Base-by-base conservation (phyloP, 2,888 invertebrate genomes). In the Eristalis arbustorum region DNA sequence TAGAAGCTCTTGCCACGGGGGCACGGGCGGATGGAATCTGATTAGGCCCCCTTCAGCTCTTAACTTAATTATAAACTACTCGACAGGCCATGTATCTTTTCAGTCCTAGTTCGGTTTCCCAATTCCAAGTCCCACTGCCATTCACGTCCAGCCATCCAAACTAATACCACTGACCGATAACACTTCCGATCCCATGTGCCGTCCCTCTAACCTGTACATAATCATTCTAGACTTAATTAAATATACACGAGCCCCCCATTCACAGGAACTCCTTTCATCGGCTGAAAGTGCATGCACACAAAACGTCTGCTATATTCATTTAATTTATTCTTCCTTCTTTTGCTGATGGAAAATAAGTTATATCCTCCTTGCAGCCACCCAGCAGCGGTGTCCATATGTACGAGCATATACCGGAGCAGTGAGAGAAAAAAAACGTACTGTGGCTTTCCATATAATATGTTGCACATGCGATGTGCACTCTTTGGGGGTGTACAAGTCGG, bases 151-250 rank as follows among this genome's bases (percentile, higher is more conserved):
- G 8, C 59, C 64, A 37, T 23, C 22, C n/a, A 22, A 25, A 64
- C 59, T 42, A 49, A 34, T 31, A 67, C 8, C 14, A 61, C 42
- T 62, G 76, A 62, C 68, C 68, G 49, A 68, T 42, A 59, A 57
- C 40, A 66, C 57, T 8, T 61, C 42, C 28, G 8, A 62, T 62
- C 25, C 42, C 37, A 75, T 42, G 66, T 66, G 31, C 31, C n/a
- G n/a, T n/a, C 8, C 25, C 63, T 64, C 57, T 42, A n/a, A 49
- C 18, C 18, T n/a, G 34, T 49, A 69, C 62, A 28, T 69, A 68
- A 76, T 56, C 61, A 23, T 62, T 62, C 68, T 69, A 69, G 34
- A 13, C 56, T 73, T 67, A 80, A 74, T 74, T 80, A 68, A 68
- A 74, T 74, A 49, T 49, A 56, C 34, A 62, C 56, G 40, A 66